These are phyloP conservation scores for Cololabis saira DNA, from an alignment of 2,113 vertebrate genomes.

Conservation along the genomic window DNA sequence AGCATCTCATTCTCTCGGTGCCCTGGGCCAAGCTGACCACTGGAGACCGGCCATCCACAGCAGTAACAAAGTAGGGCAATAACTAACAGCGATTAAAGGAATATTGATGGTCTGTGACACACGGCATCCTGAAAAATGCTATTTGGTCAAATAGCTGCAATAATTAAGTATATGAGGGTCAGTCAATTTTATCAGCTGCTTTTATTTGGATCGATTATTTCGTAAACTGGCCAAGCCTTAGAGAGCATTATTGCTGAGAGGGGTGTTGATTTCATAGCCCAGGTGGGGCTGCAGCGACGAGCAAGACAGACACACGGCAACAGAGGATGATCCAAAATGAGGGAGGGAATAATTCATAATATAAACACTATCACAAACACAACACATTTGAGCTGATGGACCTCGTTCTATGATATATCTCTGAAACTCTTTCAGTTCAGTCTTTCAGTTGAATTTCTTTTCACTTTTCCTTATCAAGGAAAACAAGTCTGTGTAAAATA, in stretches of 20 bases:
- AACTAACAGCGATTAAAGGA: conserved; percentile 87
- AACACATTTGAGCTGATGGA: too few species aligned
- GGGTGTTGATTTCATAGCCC: conserved; percentile 76
- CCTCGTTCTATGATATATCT: background rate
- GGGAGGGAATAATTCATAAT: too few species aligned
- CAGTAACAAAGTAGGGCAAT: conserved; percentile 85
- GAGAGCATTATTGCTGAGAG: conserved; percentile 85
- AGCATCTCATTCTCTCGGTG: conserved; percentile 80
- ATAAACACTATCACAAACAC: background rate
- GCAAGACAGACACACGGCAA: conserved; percentile 14
- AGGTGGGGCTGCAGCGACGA: conserved; percentile 31
- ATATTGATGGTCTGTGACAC: conserved; percentile 89
- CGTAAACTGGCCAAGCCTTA: conserved; percentile 80
- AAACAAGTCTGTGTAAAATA: conserved; percentile 31
- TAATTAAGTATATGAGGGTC: conserved; percentile 94
- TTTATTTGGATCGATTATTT: conserved; percentile 91
- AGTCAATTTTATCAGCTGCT: conserved; percentile 92
- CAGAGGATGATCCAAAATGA: background rate
- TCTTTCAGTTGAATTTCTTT: conserved; percentile 4
- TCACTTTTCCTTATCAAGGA: background rate
- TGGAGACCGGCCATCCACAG: conserved; percentile 79
- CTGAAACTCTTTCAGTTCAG: background rate
- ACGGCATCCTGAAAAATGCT: conserved; percentile 85
- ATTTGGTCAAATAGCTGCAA: conserved; percentile 88
- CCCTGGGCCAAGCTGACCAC: conserved; percentile 79